Conservation (phyloP, 2,113 vertebrate species). For the Notechis scutatus region DNA sequence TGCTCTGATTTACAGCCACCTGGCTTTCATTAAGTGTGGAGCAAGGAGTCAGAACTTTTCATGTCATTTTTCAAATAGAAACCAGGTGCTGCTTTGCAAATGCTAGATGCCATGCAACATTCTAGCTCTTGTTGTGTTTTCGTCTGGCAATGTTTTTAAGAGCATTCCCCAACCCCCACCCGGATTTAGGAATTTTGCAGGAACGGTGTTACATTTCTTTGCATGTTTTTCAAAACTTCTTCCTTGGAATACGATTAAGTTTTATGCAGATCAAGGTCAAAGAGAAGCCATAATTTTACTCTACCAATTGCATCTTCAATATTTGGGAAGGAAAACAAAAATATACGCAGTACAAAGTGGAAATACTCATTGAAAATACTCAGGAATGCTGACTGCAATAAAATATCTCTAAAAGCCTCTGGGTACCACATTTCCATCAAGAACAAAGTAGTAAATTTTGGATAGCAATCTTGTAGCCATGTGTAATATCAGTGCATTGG, state of each 20-base stretch:
- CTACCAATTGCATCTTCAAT: not conserved
- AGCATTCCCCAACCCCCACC: not conserved
- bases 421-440: not conserved
- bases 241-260: not conserved
- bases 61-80: conserved; percentile 53
- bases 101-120: conserved; percentile 35
- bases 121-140: conserved; percentile 30
- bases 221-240: conserved; percentile 1
- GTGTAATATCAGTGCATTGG: not conserved
- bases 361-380: not conserved
- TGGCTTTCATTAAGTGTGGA: conserved; percentile 53
- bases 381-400: not conserved
- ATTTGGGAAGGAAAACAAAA: not conserved
- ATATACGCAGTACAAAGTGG: not conserved
- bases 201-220: conserved; percentile 21
- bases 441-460: not conserved
- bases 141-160: conserved; percentile 23
- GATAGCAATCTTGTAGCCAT: not conserved
- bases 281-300: not conserved
- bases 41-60: conserved; percentile 43
- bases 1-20: conserved; percentile 47
- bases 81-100: conserved; percentile 41
- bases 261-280: conserved; percentile 6
- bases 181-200: not conserved
- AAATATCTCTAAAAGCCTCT: not conserved